Evolutionary conservation across 1,140 invertebrate species (phyloP).

Genomic region (Bursaphelenchus mucronatus): DNA sequence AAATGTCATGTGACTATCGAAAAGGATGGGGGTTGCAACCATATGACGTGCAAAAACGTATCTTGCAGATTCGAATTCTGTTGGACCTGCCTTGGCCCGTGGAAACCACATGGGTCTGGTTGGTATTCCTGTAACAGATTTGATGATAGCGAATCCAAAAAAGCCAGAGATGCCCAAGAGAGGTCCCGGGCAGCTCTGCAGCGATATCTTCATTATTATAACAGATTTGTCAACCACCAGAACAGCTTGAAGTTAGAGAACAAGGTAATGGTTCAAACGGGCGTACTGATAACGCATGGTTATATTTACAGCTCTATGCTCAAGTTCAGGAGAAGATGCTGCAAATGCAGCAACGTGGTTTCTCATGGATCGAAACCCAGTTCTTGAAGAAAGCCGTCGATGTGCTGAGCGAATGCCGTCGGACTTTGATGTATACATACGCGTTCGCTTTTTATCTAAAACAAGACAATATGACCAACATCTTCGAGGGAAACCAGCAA

Average conservation of each 20-base stretch:
- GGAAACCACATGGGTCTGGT: slow-evolving; percentile 84
- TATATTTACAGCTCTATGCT: slow-evolving; percentile 69
- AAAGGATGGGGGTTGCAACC: slow-evolving; percentile 79
- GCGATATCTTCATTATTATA: slow-evolving; percentile 95
- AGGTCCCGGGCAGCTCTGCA: slow-evolving; percentile 81
- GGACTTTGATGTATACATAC: slow-evolving; percentile 95
- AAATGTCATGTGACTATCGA: slow-evolving; percentile 53
- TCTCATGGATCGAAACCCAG: slow-evolving; percentile 99
- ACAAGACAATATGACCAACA: slow-evolving; percentile 96
- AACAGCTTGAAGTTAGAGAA: slow-evolving; percentile 95
- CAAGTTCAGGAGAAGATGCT: slow-evolving; percentile 32
- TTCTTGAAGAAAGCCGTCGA: slow-evolving; percentile 95
- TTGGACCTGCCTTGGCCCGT: slow-evolving; percentile 96
- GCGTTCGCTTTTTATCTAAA: slow-evolving; percentile 96
- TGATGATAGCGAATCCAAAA: slow-evolving; percentile 92
- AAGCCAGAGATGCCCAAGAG: slow-evolving; percentile 86
- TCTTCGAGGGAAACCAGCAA: slow-evolving; percentile 98
- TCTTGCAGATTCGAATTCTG: slow-evolving; percentile 97
- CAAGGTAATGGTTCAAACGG: slow-evolving; percentile 68
- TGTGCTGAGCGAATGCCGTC: slow-evolving; percentile 88
- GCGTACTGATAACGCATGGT: slow-evolving; percentile 15
- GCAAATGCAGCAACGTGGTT: slow-evolving; percentile 80
- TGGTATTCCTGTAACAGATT: slow-evolving; percentile 94
- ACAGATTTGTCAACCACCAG: slow-evolving; percentile 99
- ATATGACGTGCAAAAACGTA: slow-evolving; percentile 98